phyloP scores from a whole-genome alignment of 2,888 invertebrate genomes.

The Zygothrica quintamaculata region DNA sequence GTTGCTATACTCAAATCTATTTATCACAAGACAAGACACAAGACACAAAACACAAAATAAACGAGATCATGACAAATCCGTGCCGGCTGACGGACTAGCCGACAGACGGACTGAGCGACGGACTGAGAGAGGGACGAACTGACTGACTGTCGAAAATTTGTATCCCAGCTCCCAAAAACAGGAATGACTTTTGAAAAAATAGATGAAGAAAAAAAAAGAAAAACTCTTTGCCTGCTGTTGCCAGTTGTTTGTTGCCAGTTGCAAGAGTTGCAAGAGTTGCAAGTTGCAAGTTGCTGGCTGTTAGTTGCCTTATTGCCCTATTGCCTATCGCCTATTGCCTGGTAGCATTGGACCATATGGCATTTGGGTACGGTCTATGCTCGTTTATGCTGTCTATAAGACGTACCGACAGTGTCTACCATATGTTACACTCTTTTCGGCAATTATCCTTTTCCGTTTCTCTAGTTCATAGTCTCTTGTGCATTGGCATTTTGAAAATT shows the following conservation, averaged over 20 bases:
- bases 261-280: too few relatives aligned
- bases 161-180: slow-evolving; percentile 5
- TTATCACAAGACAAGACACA: slow-evolving; percentile 55
- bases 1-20: slow-evolving; percentile 50
- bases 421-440: slow-evolving; percentile 75
- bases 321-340: slow-evolving; percentile 7
- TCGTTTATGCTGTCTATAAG: slow-evolving; percentile 8
- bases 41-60: slow-evolving; percentile 56
- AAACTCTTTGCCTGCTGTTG: slow-evolving; percentile 65
- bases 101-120: too few relatives aligned
- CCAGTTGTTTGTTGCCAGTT: slow-evolving; percentile 5
- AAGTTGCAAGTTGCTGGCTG: not conserved
- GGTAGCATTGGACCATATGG: slow-evolving; percentile 36
- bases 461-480: slow-evolving; percentile 23
- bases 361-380: slow-evolving; percentile 28
- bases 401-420: slow-evolving; percentile 45
- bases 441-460: slow-evolving; percentile 73
- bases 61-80: slow-evolving; percentile 75
- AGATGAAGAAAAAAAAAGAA: slow-evolving; percentile 7
- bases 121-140: too few relatives aligned
- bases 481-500: slow-evolving; percentile 55
- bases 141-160: slow-evolving; percentile 4
- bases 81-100: slow-evolving; percentile 56
- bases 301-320: slow-evolving; percentile 1
- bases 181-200: slow-evolving; percentile 34